Base-by-base conservation (phyloP, 1,140 invertebrate species). In the Drosophila sturtevanti region DNA sequence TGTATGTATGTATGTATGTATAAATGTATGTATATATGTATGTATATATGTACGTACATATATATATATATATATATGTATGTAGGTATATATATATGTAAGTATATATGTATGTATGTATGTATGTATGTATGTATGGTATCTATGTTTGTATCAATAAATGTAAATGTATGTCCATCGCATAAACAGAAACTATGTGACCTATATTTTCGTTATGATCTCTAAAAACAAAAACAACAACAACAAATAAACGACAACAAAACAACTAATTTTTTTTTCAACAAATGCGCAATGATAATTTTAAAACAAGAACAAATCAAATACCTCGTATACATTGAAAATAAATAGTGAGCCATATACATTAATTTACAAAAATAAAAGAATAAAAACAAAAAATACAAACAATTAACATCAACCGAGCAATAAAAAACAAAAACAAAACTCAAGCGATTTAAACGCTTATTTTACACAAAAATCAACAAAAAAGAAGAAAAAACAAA, bases 271-370 rank as follows among this genome's bases (percentile, higher is more conserved):
- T 51, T 58, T 71, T 66, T 58, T 69, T 70, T 69, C 61, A 68
- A 51, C 38, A 60, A 73, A 66, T 77, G 63, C 64, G 62, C 62
- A 69, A 64, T 72, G 67, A 60, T 37, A 51, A 31, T 21, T 48
- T 11, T 48, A 31, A 31, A 22, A 41, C n/a, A 14, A 58, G 14
- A 56, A 71, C n/a, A 75, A 79, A 77, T 69, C 62, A 77, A 73
- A 69, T 77, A 77, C 77, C 74, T 77, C 73, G 76, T 75, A 75
- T 78, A 78, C 74, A 80, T 66, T 77, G 75, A 74, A 70, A 65
- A 77, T 70, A 70, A 54, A 69, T 34, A 64, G 31, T 64, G 63
- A 70, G 68, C 68, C 68, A 70, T 51, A 69, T 59, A 65, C 38
- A 71, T 48, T 48, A 48, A 48, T 48, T 48, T 48, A 38, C 35